Conservation (phyloP, 1,140 invertebrate species). For the Bombus fervidus region DNA sequence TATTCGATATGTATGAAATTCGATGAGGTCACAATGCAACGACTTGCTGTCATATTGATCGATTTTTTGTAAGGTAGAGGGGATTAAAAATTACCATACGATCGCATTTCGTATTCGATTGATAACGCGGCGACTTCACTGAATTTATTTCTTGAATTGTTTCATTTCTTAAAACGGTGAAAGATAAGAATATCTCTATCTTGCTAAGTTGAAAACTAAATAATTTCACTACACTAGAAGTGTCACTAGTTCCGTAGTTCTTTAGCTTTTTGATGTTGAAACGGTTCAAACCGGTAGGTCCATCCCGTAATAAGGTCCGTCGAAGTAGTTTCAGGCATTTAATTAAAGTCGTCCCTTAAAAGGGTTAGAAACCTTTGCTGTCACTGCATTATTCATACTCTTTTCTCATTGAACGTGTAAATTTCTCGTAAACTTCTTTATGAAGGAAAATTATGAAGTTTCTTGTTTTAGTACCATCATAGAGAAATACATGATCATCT, state of each 20-base stretch:
- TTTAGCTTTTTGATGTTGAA: background rate
- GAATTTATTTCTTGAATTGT: no score
- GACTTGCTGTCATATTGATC: background rate
- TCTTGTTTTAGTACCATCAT: background rate
- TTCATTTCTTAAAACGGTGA: no score
- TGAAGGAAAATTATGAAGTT: background rate
- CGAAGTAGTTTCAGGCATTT: slow-evolving; percentile 14
- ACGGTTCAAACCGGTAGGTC: background rate
- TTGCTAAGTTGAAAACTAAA: no score
- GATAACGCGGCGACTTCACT: no score
- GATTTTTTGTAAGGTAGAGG: background rate
- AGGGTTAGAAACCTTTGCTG: background rate
- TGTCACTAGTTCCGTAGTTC: no score
- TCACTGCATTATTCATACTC: slow-evolving; percentile 40
- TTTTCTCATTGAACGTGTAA: background rate
- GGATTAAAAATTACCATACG: no score
- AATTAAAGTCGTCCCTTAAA: slow-evolving; percentile 36
- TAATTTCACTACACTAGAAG: no score
- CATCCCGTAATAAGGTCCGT: background rate
- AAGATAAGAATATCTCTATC: no score
- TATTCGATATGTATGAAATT: background rate
- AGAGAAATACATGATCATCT: background rate
- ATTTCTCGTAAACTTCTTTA: background rate
- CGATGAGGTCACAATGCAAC: background rate
- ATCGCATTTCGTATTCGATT: no score